Evolutionary conservation across 2,888 invertebrate genomes (phyloP).

Genomic region (Limnephilus auricula): DNA sequence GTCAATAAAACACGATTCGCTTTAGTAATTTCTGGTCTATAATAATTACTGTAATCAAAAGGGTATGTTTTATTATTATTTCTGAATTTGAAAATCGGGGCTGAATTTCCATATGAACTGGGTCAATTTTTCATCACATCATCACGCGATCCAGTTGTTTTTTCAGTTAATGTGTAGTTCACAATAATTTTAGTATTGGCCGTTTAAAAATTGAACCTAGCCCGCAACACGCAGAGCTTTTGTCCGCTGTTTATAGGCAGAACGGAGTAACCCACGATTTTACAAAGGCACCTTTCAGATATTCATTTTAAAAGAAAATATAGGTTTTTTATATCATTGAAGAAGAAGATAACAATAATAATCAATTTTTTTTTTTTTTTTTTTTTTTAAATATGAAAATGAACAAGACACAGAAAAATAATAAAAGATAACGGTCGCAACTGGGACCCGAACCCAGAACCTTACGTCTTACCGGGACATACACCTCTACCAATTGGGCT

Average conservation of each 20-base stretch:
- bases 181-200: background rate
- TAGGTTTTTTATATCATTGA: too few species aligned
- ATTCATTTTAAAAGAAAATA: too few species aligned
- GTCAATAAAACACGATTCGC: background rate
- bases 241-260: background rate
- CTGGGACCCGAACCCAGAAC: too few species aligned
- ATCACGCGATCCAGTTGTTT: conserved; percentile 22
- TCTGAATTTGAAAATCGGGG: conserved; percentile 10
- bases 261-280: background rate
- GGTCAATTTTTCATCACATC: background rate
- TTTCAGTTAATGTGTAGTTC: conserved; percentile 4
- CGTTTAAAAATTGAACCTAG: conserved; percentile 5
- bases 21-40: background rate
- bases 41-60: background rate
- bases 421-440: too few species aligned
- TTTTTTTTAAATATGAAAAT: too few species aligned
- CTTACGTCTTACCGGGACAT: too few species aligned
- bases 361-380: too few species aligned
- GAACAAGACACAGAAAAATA: too few species aligned
- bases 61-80: background rate
- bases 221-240: background rate
- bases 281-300: background rate
- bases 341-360: too few species aligned
- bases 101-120: conserved; percentile 3
- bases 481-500: too few species aligned